Percentiles rank a stretch among this genome's conserved stretches.
Conservation (phyloP, 1,140 invertebrate species). For the Conus betulinus region DNA sequence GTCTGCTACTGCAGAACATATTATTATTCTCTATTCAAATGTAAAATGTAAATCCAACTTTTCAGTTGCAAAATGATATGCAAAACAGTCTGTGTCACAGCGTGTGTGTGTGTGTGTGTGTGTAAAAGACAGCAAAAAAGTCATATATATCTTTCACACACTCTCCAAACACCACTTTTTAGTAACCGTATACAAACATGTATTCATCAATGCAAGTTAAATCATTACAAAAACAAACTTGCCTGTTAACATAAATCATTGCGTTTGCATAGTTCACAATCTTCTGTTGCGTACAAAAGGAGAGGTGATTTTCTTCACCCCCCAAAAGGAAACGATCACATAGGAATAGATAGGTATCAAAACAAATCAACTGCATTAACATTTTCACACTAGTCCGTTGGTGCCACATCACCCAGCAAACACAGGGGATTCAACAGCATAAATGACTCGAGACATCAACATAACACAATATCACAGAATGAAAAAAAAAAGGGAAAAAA, state of each 20-base stretch:
- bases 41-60: too few relatives aligned
- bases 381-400: neutral
- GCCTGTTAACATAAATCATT: neutral
- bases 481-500: neutral
- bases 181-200: neutral
- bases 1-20: too few relatives aligned
- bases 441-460: neutral
- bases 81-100: neutral
- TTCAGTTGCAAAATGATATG: too few relatives aligned
- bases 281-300: neutral
- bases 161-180: neutral
- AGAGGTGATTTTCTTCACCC: neutral
- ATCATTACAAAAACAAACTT: neutral
- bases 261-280: conserved; percentile 1
- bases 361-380: neutral
- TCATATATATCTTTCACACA: neutral
- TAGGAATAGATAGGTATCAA: neutral
- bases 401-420: conserved; percentile 16
- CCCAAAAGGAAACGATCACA: neutral
- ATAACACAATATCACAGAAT: conserved; percentile 8
- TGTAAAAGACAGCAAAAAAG: too few relatives aligned
- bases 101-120: neutral
- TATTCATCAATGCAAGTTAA: neutral
- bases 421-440: neutral
- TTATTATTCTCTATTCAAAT: too few relatives aligned